phyloP scores from a whole-genome alignment of 2,113 vertebrate species.

The Marmota monax region DNA sequence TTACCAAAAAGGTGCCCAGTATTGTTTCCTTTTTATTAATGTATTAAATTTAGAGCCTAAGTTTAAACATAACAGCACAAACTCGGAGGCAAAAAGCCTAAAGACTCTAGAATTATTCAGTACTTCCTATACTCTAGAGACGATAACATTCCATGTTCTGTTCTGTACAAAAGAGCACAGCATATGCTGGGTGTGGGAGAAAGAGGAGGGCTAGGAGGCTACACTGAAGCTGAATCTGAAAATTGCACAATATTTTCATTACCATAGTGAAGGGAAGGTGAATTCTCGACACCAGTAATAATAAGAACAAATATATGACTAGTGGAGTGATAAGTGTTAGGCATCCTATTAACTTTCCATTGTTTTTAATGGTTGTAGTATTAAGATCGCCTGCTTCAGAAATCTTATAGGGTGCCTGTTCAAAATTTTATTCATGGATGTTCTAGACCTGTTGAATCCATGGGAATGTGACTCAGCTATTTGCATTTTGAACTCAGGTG shows the following conservation, averaged over 20 bases:
- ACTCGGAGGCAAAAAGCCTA: not conserved
- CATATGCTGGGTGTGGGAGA: not conserved
- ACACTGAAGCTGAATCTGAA: not conserved
- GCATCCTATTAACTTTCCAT: not conserved
- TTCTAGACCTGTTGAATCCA: not conserved
- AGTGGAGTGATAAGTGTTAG: not conserved
- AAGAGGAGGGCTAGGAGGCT: not conserved
- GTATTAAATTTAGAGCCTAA: not conserved
- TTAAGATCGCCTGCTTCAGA: not conserved
- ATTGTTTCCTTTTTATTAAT: not conserved
- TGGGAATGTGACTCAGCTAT: not conserved
- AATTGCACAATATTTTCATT: slow-evolving; percentile 12
- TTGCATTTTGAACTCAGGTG: slow-evolving; percentile 6
- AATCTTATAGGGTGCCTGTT: not conserved
- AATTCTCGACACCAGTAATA: not conserved
- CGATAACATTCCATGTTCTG: not conserved
- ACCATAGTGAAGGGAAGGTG: not conserved
- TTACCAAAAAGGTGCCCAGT: not conserved
- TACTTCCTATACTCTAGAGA: not conserved
- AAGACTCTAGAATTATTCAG: not conserved
- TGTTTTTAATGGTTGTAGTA: not conserved
- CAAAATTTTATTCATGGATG: not conserved
- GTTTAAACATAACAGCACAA: not conserved
- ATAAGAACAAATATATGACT: not conserved
- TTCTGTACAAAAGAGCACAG: not conserved